Evolutionary conservation across 1,140 invertebrate genomes (phyloP).

Genomic region (Heliconius eleuchia): DNA sequence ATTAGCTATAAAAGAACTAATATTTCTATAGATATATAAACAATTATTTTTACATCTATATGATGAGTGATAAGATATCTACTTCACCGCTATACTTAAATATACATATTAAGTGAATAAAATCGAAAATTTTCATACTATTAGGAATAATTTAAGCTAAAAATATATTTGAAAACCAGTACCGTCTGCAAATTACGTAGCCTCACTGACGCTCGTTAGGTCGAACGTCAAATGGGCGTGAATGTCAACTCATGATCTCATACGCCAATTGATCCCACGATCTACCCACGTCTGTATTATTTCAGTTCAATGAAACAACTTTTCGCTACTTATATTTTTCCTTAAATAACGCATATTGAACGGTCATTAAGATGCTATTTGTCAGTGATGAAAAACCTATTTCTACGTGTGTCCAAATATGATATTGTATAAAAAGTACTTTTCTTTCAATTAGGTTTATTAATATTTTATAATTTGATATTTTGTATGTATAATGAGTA

Average conservation of each 20-base stretch:
- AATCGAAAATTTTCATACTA: too few species aligned
- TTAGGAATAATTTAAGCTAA: too few species aligned
- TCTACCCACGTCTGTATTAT: not conserved
- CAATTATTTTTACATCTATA: too few species aligned
- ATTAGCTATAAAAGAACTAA: too few species aligned
- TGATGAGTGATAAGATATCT: too few species aligned
- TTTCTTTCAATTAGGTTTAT: not conserved
- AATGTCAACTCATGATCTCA: slow-evolving; percentile 19
- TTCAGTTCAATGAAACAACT: not conserved
- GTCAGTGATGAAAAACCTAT: not conserved
- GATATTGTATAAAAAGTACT: not conserved
- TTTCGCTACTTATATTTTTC: not conserved
- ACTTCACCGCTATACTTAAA: too few species aligned
- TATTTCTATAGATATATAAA: too few species aligned
- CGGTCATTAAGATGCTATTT: not conserved
- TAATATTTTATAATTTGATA: not conserved
- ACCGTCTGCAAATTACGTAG: not conserved
- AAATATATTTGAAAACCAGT: not conserved
- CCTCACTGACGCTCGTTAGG: slow-evolving; percentile 21
- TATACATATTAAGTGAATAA: too few species aligned
- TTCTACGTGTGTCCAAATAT: not conserved
- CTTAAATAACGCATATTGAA: not conserved
- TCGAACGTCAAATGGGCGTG: slow-evolving; percentile 16
- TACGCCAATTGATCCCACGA: not conserved
- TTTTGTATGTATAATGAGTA: too few species aligned